Base-by-base conservation (phyloP, 2,797 vertebrate genomes). In the Sebastes matsubarae region DNA sequence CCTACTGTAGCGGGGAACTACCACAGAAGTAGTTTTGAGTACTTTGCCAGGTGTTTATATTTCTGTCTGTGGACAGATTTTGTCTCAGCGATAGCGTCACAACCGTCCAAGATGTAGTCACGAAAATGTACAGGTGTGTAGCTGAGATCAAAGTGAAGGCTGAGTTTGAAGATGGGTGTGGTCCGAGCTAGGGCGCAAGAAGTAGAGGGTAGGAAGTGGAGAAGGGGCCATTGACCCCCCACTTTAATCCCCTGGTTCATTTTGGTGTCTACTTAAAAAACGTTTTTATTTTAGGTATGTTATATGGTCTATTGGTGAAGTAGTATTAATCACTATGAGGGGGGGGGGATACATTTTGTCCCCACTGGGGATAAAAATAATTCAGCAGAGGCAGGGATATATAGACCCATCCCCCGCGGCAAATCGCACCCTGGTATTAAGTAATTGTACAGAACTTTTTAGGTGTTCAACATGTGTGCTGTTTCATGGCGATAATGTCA, bases 401-500 rank as follows among this genome's bases (percentile, higher is more conserved):
- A 24, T 24, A 16, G 2, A 38, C 6, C 22, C 63, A 42, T 18
- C 22, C 34, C 24, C 18, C 18, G 18, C 3, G 1, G 32, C 7
- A 38, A 64, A 38, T 63, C n/a, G 0, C 61, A 64, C 22, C n/a
- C 34, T 24, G 61, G 6, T 58, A 79, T 85, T 54, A 34, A 75
- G 55, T 50, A 55, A 67, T 81, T 77, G 25, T n/a, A 32, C 30
- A 57, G 46, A 79, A 75, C 52, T 25, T 78, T 68, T 50, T 29
- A 52, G 50, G 57, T 55, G 72, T 81, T 76, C 20, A 32, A 57
- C 9, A 32, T 65, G 46, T 29, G 11, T 7, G n/a, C 24, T 59
- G 55, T 65, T 82, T 75, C 29, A 71, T 32, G 32, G 29, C 75
- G 66, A 79, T 81, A 72, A 81, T 86, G 65, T 90, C 81, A 84